Percentiles rank a stretch among this genome's conserved stretches.
Conservation (phyloP, 2,888 invertebrate species). For the Amphipyra tragopoginis region DNA sequence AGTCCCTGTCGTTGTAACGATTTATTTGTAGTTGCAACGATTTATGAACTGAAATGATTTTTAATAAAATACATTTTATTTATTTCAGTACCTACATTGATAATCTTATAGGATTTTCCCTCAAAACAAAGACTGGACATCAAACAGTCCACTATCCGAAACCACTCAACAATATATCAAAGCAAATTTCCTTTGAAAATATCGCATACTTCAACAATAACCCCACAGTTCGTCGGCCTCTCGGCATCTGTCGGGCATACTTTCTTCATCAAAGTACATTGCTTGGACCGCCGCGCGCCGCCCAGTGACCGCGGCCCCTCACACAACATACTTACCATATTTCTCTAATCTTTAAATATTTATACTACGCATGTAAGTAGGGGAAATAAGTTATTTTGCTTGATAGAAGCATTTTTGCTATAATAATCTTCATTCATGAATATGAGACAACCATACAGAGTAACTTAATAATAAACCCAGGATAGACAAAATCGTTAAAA, state of each 20-base stretch:
- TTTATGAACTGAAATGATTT: too few relatives aligned
- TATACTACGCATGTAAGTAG: conserved; percentile 31
- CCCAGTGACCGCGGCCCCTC: conserved; percentile 49
- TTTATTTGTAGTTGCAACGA: too few relatives aligned
- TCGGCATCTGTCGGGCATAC: conserved; percentile 74
- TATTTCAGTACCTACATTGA: too few relatives aligned
- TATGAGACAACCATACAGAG: too few relatives aligned
- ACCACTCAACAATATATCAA: neutral
- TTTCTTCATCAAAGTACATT: conserved; percentile 69
- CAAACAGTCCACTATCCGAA: too few relatives aligned
- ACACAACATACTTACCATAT: conserved; percentile 58
- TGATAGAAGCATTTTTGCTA: conserved; percentile 18
- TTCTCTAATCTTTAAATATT: conserved; percentile 55
- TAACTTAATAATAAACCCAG: too few relatives aligned
- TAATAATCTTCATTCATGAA: too few relatives aligned
- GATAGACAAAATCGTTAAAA: too few relatives aligned
- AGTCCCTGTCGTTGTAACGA: too few relatives aligned
- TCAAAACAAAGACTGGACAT: too few relatives aligned
- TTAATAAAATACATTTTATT: too few relatives aligned
- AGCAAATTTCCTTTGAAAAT: neutral
- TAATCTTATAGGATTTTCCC: too few relatives aligned
- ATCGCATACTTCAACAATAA: conserved; percentile 55
- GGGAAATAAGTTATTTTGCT: conserved; percentile 48
- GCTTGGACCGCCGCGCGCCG: conserved; percentile 39
- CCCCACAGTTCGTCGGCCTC: conserved; percentile 62